These are phyloP conservation scores for Uropsilus gracilis DNA, from an alignment of 2,113 vertebrate species.

Conservation along the genomic window DNA sequence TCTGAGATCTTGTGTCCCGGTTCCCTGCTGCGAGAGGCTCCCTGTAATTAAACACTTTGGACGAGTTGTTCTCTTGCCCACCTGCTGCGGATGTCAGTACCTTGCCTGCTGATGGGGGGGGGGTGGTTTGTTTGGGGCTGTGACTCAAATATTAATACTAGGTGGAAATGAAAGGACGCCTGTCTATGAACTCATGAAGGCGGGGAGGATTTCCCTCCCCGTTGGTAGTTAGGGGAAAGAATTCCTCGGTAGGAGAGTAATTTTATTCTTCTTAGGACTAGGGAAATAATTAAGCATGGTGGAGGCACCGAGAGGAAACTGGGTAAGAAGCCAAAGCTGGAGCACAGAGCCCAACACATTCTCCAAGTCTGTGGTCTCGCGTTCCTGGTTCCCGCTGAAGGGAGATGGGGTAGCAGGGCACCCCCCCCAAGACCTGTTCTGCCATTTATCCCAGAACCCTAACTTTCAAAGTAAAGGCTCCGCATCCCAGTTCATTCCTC, in stretches of 20 bases:
- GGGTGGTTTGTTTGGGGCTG: slow-evolving; percentile 32
- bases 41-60: slow-evolving; percentile 68
- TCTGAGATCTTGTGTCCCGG: slow-evolving; percentile 52
- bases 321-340: neutral
- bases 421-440: neutral
- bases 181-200: neutral
- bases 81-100: slow-evolving; percentile 17
- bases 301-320: neutral
- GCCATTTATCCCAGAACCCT: neutral
- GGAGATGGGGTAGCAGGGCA: neutral
- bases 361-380: neutral
- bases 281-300: neutral
- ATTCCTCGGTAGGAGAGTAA: neutral
- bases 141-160: slow-evolving; percentile 15
- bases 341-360: neutral
- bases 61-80: slow-evolving; percentile 52
- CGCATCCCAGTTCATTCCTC: too few relatives aligned
- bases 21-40: slow-evolving; percentile 61
- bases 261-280: neutral
- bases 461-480: neutral
- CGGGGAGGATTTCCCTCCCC: too few relatives aligned
- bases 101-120: slow-evolving; percentile 50
- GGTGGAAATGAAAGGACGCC: neutral
- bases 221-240: neutral
- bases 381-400: neutral